These are phyloP conservation scores for Anagrus nilaparvatae DNA, from an alignment of 1,140 invertebrate genomes.

Conservation along the genomic window DNA sequence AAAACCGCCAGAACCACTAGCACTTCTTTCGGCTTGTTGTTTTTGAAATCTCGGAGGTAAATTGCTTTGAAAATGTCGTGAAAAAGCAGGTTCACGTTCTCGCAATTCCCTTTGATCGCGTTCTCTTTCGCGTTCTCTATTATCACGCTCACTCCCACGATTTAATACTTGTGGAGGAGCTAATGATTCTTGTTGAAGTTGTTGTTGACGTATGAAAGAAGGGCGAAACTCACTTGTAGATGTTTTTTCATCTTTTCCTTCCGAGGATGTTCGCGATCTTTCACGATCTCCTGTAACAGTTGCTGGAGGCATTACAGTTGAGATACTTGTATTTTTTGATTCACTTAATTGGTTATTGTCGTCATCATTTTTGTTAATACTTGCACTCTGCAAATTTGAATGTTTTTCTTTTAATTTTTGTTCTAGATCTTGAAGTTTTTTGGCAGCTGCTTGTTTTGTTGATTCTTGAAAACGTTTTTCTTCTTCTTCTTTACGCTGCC, in stretches of 20 bases:
- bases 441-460: slow-evolving; percentile 46
- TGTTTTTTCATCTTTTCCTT: slow-evolving; percentile 23
- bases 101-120: slow-evolving; percentile 36
- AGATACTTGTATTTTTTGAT: no score
- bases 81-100: slow-evolving; percentile 46
- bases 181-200: neutral
- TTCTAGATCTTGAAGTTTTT: slow-evolving; percentile 53
- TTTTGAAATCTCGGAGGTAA: slow-evolving; percentile 79
- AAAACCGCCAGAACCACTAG: slow-evolving; percentile 22
- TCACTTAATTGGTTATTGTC: no score
- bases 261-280: slow-evolving; percentile 39
- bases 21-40: slow-evolving; percentile 49
- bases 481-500: slow-evolving; percentile 69
- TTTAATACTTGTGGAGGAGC: neutral
- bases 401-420: slow-evolving; percentile 48
- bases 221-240: slow-evolving; percentile 23
- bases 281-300: slow-evolving; percentile 42
- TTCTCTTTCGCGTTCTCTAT: slow-evolving; percentile 34
- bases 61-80: slow-evolving; percentile 65
- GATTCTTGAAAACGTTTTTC: slow-evolving; percentile 62
- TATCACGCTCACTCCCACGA: slow-evolving; percentile 9
- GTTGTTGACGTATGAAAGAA: slow-evolving; percentile 19
- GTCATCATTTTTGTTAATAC: slow-evolving; percentile 21
- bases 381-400: slow-evolving; percentile 38
- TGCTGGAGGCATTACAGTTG: no score